Evolutionary conservation across 2,888 invertebrate species (phyloP).

Genomic region (Apodemia zela): DNA sequence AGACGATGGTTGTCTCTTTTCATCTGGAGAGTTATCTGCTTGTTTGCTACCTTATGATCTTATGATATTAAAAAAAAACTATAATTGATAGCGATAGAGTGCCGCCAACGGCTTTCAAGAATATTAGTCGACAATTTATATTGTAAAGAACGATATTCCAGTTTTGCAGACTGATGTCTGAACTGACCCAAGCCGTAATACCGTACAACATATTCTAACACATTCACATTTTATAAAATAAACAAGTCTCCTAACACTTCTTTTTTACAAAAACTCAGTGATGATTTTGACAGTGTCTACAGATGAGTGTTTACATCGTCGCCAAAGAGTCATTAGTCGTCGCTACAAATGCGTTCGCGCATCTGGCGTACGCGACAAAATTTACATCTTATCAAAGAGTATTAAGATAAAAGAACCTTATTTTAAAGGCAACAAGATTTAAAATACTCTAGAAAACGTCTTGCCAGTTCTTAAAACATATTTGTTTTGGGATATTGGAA

Average conservation of each 20-base stretch:
- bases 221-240: slow-evolving; percentile 34
- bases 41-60: no score
- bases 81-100: no score
- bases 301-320: slow-evolving; percentile 73
- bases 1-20: no score
- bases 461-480: background rate
- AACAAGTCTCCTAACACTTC: slow-evolving; percentile 42
- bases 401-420: slow-evolving; percentile 19
- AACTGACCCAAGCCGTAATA: no score
- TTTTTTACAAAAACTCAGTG: slow-evolving; percentile 48
- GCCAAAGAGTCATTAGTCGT: slow-evolving; percentile 72
- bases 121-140: no score
- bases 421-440: slow-evolving; percentile 9
- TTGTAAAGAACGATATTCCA: no score
- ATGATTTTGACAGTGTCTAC: slow-evolving; percentile 64
- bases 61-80: no score
- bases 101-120: no score
- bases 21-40: no score
- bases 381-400: slow-evolving; percentile 37
- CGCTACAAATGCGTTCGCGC: slow-evolving; percentile 53
- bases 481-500: slow-evolving; percentile 41
- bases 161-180: no score
- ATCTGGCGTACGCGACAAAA: slow-evolving; percentile 57
- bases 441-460: slow-evolving; percentile 22
- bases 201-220: slow-evolving; percentile 13